Conservation (phyloP, 2,888 invertebrate genomes). For the Amiota communis region DNA sequence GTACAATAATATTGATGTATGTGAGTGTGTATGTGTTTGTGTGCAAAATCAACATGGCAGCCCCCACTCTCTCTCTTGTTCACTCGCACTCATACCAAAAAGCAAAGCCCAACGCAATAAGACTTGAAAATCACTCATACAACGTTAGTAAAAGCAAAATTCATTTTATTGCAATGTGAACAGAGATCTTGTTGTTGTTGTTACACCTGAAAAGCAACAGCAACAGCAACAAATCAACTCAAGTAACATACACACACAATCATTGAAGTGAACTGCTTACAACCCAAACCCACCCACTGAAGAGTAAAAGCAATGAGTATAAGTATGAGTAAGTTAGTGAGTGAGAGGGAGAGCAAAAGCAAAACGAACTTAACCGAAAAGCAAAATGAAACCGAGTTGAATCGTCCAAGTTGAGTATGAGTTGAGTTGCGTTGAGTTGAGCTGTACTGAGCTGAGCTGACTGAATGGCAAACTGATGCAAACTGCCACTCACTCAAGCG, state of each 20-base stretch:
- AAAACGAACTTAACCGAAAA: not conserved
- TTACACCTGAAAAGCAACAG: conserved; percentile 3
- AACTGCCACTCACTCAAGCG: conserved; percentile 73
- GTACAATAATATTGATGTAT: not conserved
- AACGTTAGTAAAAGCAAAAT: conserved; percentile 20
- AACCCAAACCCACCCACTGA: conserved; percentile 36
- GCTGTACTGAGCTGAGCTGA: conserved; percentile 51
- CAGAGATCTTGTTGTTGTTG: not conserved
- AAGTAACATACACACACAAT: not conserved
- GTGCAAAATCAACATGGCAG: conserved; percentile 40
- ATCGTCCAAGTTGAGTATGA: conserved; percentile 54
- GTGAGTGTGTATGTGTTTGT: not conserved
- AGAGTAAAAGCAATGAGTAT: not conserved
- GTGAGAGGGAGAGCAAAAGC: not conserved
- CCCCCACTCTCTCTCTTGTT: conserved; percentile 26
- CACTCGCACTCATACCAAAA: not conserved
- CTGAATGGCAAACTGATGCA: conserved; percentile 69
- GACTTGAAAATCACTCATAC: conserved; percentile 38
- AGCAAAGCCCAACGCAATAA: conserved; percentile 14
- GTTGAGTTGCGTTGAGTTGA: conserved; percentile 43
- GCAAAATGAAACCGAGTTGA: conserved; percentile 18
- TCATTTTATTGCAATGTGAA: not conserved
- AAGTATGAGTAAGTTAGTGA: too few relatives aligned
- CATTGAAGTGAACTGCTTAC: not conserved
- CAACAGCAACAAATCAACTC: not conserved